phyloP scores from a whole-genome alignment of 2,113 vertebrate species.

The Chroicocephalus ridibundus region DNA sequence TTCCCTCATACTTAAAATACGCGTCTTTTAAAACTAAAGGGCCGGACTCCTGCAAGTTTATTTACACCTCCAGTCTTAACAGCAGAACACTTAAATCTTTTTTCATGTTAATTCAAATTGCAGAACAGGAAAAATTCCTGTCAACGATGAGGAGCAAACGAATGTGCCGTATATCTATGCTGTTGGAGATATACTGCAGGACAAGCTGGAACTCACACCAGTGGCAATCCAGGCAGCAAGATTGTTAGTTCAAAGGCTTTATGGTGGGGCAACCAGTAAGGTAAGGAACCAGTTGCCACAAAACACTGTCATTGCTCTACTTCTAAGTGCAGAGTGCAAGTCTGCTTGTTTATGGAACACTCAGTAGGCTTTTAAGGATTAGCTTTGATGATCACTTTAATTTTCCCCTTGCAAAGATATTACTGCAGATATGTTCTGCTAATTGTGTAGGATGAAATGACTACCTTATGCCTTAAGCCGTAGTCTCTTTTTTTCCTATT shows the following conservation, averaged over 20 bases:
- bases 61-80: not conserved
- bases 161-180: conserved; percentile 81
- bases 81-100: not conserved
- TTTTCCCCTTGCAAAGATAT: not conserved
- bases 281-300: conserved; percentile 52
- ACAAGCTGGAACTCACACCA: conserved; percentile 77
- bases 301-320: not conserved
- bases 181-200: conserved; percentile 80
- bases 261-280: conserved; percentile 67
- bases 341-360: not conserved
- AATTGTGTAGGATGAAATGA: not conserved
- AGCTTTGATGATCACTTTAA: not conserved
- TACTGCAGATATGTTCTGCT: not conserved
- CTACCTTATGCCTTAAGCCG: not conserved
- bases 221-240: conserved; percentile 85
- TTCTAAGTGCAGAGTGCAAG: not conserved
- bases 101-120: not conserved
- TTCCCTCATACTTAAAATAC: not conserved
- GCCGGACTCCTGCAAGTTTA: not conserved
- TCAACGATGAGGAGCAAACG: conserved; percentile 82
- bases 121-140: conserved; percentile 83
- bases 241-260: conserved; percentile 78
- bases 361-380: not conserved
- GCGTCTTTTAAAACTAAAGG: not conserved
- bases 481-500: not conserved